Conservation (phyloP, 2,797 vertebrate species). For the Acridotheres tristis region DNA sequence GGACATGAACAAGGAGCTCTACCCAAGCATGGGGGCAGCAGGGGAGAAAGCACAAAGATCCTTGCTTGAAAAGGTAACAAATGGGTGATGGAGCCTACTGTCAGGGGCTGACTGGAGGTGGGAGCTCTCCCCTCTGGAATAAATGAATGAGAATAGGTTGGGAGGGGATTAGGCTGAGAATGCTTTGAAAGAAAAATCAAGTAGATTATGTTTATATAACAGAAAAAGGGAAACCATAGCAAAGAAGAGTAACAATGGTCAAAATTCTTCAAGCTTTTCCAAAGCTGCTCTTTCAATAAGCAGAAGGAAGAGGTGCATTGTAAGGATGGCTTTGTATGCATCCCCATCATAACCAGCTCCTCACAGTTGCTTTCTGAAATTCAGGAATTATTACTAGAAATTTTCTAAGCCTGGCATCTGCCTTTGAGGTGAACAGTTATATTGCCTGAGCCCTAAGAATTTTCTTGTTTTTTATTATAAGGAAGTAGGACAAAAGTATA, state of each 20-base stretch:
- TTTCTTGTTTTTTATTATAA: not conserved
- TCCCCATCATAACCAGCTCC: conserved; percentile 26
- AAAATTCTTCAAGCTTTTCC: conserved; percentile 59
- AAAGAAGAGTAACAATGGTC: conserved; percentile 62
- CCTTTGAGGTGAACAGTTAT: not conserved
- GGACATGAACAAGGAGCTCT: conserved; percentile 65
- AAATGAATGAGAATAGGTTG: conserved; percentile 69
- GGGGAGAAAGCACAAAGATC: conserved; percentile 69
- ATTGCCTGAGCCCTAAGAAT: not conserved
- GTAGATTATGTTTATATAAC: conserved; percentile 69
- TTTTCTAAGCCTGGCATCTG: conserved; percentile 5
- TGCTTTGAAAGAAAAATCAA: conserved; percentile 65
- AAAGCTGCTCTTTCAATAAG: conserved; percentile 51
- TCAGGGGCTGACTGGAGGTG: conserved; percentile 68
- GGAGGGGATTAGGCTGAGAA: conserved; percentile 64
- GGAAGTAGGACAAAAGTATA: not conserved
- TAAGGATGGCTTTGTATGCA: conserved; percentile 10
- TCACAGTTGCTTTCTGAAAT: conserved; percentile 49
- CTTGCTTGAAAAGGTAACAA: conserved; percentile 68
- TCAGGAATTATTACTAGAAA: not conserved
- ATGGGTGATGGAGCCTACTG: conserved; percentile 66
- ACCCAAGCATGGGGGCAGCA: conserved; percentile 69
- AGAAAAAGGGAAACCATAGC: conserved; percentile 60
- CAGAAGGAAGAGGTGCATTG: conserved; percentile 35
- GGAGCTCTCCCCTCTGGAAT: conserved; percentile 65